Evolutionary conservation across 2,888 invertebrate species (phyloP).

Genomic region (Heliconius erato): DNA sequence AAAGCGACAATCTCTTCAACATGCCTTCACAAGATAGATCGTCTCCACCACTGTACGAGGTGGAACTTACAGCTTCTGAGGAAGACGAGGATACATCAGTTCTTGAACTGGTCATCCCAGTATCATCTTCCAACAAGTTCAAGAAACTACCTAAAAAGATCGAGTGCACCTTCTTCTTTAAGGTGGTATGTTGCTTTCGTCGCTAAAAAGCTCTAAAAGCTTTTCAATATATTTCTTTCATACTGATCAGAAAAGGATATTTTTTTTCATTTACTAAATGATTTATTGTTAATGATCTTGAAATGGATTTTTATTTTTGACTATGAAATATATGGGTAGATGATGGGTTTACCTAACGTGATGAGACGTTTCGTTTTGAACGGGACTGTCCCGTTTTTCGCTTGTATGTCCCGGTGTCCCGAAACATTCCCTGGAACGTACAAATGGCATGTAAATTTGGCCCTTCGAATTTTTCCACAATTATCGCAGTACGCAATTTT

Average conservation of each 20-base stretch:
- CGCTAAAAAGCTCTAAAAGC: neutral
- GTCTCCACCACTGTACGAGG: conserved; percentile 75
- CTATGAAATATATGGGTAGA: neutral
- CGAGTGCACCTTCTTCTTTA: conserved; percentile 57
- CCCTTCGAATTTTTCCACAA: too few relatives aligned
- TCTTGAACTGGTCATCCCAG: conserved; percentile 74
- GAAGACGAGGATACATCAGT: conserved; percentile 79
- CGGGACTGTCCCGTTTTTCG: too few relatives aligned
- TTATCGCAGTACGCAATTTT: too few relatives aligned
- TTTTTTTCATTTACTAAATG: neutral
- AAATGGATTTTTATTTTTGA: neutral
- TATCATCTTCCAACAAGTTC: conserved; percentile 11
- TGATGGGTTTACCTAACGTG: neutral
- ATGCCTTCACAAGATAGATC: conserved; percentile 61
- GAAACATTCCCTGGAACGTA: too few relatives aligned
- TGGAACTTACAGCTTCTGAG: conserved; percentile 79
- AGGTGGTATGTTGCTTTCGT: conserved; percentile 66
- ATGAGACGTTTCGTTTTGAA: too few relatives aligned
- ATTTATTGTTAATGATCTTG: neutral
- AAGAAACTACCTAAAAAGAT: conserved; percentile 6
- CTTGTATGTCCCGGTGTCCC: too few relatives aligned
- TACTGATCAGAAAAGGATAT: neutral
- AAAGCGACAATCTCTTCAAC: conserved; percentile 26
- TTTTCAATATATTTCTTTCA: neutral
- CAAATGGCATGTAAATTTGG: too few relatives aligned